These are phyloP conservation scores for Acanthurus leucopareius DNA, from an alignment of 2,797 vertebrate genomes.

Conservation along the genomic window DNA sequence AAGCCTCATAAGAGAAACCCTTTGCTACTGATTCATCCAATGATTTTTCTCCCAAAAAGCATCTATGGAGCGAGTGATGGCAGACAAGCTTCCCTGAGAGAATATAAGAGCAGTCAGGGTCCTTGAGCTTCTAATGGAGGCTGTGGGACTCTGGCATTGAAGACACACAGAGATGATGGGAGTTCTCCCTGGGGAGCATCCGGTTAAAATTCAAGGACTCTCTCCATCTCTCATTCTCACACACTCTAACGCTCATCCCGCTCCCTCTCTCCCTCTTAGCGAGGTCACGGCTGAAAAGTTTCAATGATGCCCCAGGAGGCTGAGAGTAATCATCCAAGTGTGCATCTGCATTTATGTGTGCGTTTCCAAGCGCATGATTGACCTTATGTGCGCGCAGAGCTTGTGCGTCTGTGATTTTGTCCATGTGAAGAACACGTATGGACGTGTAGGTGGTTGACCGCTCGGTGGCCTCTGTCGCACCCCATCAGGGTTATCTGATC, in stretches of 20 bases:
- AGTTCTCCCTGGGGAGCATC: slow-evolving; percentile 64
- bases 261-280: slow-evolving; percentile 58
- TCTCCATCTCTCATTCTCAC: slow-evolving; percentile 48
- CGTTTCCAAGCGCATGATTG: slow-evolving; percentile 59
- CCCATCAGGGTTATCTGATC: slow-evolving; percentile 26
- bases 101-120: slow-evolving; percentile 48
- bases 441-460: slow-evolving; percentile 31
- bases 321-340: slow-evolving; percentile 65
- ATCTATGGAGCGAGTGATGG: slow-evolving; percentile 34
- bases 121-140: slow-evolving; percentile 49
- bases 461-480: slow-evolving; percentile 15
- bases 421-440: slow-evolving; percentile 27
- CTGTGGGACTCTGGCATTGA: slow-evolving; percentile 53
- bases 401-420: slow-evolving; percentile 22
- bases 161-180: slow-evolving; percentile 67
- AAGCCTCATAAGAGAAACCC: slow-evolving; percentile 52
- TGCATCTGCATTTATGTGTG: slow-evolving; percentile 60
- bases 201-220: slow-evolving; percentile 78
- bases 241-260: slow-evolving; percentile 58
- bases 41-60: slow-evolving; percentile 47
- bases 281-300: slow-evolving; percentile 77
- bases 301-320: slow-evolving; percentile 69
- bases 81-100: slow-evolving; percentile 40
- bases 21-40: slow-evolving; percentile 56
- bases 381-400: slow-evolving; percentile 53